Evolutionary conservation across 2,113 vertebrate genomes (phyloP), one percentile per base, ranked within the genome.

Genomic region (Brachyhypopomus occidentalis): DNA sequence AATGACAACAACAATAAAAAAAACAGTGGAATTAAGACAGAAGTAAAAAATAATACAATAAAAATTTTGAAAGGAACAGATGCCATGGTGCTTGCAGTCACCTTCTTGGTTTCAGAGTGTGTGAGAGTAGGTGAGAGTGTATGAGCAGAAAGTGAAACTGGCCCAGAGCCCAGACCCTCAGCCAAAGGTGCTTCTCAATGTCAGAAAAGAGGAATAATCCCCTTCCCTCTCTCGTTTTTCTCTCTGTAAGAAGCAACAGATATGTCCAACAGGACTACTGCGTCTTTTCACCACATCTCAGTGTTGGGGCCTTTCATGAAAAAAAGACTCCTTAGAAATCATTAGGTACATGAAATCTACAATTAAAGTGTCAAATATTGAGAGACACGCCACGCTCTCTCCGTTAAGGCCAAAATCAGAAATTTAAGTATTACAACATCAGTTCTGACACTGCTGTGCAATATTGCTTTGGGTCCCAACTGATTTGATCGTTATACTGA

Each of bases 11-110:
- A 74, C 82, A 91, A 86, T 1, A 8, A 75, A 62, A 87, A 77
- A 82, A 86, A 86, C 88, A 89, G 87, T 84, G 81, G 75, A 82
- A 84, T 79, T 62, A 58, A 34, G n/a, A 36, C 22, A 48, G 4
- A 60, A 63, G 25, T 12, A 63, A 25, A 25, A 9, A 11, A 25
- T 3, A 25, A 25, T 25, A 25, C 8, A 59, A 60, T 22, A 89
- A 30, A 58, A 62, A 88, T 52, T 52, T 52, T 52, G 14, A 14
- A 52, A 52, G 34, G 66, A 63, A 59, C 5, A 9, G 78, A 80
- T 27, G 22, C 60, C 22, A 85, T 14, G 62, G 60, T 25, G 41
- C 74, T 80, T 30, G 55, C 0, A 14, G 19, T 27, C 22, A 25
- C 23, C 23, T 17, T 14, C 22, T 25, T 2, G 23, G 9, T 14